phyloP scores from a whole-genome alignment of 1,140 invertebrate genomes.

The Drosophila lacertosa region DNA sequence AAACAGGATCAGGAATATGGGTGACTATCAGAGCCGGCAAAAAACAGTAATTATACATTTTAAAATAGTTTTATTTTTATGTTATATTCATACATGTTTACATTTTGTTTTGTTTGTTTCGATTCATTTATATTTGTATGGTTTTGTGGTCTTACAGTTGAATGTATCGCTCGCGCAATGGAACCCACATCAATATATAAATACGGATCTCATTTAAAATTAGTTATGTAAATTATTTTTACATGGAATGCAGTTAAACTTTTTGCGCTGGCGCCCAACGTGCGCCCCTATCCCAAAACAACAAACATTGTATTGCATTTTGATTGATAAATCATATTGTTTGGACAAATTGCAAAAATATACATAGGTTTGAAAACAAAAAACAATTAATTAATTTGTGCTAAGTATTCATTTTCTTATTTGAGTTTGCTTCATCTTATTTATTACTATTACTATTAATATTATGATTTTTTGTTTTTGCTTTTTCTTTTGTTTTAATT shows the following conservation, averaged over 20 bases:
- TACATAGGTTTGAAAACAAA: slow-evolving; percentile 57
- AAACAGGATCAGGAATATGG: neutral
- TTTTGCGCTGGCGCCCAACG: slow-evolving; percentile 46
- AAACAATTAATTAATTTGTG: slow-evolving; percentile 72
- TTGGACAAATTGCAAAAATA: slow-evolving; percentile 43
- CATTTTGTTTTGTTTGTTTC: slow-evolving; percentile 69
- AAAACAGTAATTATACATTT: slow-evolving; percentile 45
- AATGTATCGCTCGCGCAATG: slow-evolving; percentile 55
- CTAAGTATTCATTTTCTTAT: slow-evolving; percentile 59
- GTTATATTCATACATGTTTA: slow-evolving; percentile 77
- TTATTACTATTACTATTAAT: slow-evolving; percentile 3
- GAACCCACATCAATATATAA: slow-evolving; percentile 60
- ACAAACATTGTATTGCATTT: slow-evolving; percentile 59
- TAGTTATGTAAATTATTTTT: slow-evolving; percentile 69
- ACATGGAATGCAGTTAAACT: slow-evolving; percentile 83
- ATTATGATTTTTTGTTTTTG: slow-evolving; percentile 18
- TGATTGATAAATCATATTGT: slow-evolving; percentile 53
- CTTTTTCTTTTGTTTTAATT: slow-evolving; percentile 4
- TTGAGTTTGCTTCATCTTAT: slow-evolving; percentile 13
- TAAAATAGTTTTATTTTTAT: slow-evolving; percentile 82
- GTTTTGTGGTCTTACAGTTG: slow-evolving; percentile 59
- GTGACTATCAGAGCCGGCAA: too few species aligned
- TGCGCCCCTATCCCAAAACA: slow-evolving; percentile 48
- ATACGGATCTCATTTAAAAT: slow-evolving; percentile 72
- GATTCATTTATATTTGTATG: slow-evolving; percentile 67